phyloP scores from a whole-genome alignment of 2,888 invertebrate genomes.

The Rhopalosiphum nymphaeae region DNA sequence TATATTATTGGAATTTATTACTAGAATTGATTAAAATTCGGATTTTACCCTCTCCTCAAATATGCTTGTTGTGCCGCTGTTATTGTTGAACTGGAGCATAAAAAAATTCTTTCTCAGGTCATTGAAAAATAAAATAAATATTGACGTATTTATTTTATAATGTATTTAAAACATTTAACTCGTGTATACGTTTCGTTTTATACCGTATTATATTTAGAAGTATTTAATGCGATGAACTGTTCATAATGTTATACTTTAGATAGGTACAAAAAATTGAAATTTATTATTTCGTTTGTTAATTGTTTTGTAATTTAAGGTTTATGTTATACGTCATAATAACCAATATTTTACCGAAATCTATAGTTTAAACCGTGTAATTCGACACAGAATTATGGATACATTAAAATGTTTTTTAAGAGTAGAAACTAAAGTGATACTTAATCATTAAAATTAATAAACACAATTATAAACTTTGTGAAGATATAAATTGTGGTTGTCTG shows the following conservation, averaged over 20 bases:
- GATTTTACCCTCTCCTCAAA: background rate
- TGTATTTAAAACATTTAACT: background rate
- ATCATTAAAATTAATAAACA: background rate
- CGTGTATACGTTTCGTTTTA: background rate
- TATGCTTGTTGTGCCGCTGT: background rate
- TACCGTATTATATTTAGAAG: background rate
- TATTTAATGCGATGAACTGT: background rate
- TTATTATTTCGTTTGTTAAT: background rate
- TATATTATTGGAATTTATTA: background rate
- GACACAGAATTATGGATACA: background rate
- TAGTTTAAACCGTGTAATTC: background rate
- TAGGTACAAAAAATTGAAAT: background rate
- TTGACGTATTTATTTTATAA: background rate
- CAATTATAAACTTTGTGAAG: background rate
- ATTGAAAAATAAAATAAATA: background rate
- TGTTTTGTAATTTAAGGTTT: background rate
- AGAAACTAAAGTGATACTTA: background rate
- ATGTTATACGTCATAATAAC: background rate
- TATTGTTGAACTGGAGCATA: background rate
- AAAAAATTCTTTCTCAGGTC: background rate
- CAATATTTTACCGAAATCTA: background rate
- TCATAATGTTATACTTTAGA: background rate
- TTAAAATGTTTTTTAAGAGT: background rate
- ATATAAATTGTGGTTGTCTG: background rate
- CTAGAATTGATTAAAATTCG: background rate